A percentile compares a stretch with the other conserved stretches of the same genome.
These are phyloP conservation scores for Sminthurides aquaticus DNA, from an alignment of 2,888 invertebrate species.

Conservation along the genomic window DNA sequence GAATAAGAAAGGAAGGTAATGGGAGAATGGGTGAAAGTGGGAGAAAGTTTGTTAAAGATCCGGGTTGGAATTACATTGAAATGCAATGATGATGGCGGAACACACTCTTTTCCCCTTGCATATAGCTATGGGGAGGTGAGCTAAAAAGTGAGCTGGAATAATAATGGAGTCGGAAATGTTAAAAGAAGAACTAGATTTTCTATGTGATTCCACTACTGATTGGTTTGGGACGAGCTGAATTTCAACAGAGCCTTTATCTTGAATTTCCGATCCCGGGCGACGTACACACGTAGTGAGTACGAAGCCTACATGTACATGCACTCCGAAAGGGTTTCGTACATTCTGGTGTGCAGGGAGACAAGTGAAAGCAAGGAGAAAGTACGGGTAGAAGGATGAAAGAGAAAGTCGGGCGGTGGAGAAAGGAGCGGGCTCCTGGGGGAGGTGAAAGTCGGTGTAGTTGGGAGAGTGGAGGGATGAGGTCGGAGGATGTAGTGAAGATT, in stretches of 20 bases:
- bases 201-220: not conserved
- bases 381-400: too few relatives aligned
- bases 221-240: not conserved
- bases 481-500: constrained; percentile 23
- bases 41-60: not conserved
- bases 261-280: too few relatives aligned
- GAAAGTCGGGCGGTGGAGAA: too few relatives aligned
- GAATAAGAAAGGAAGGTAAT: not conserved
- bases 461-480: too few relatives aligned
- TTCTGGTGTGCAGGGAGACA: too few relatives aligned
- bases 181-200: not conserved
- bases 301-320: too few relatives aligned
- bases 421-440: too few relatives aligned
- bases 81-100: not conserved
- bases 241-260: not conserved
- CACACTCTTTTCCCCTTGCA: not conserved
- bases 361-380: too few relatives aligned
- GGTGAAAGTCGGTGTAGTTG: too few relatives aligned
- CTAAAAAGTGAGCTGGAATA: not conserved
- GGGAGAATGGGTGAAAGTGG: not conserved
- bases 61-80: not conserved
- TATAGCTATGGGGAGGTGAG: not conserved
- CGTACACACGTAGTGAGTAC: too few relatives aligned
- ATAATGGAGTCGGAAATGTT: not conserved
- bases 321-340: too few relatives aligned